phyloP scores from a whole-genome alignment of 2,113 vertebrate species.

The Antennarius striatus region DNA sequence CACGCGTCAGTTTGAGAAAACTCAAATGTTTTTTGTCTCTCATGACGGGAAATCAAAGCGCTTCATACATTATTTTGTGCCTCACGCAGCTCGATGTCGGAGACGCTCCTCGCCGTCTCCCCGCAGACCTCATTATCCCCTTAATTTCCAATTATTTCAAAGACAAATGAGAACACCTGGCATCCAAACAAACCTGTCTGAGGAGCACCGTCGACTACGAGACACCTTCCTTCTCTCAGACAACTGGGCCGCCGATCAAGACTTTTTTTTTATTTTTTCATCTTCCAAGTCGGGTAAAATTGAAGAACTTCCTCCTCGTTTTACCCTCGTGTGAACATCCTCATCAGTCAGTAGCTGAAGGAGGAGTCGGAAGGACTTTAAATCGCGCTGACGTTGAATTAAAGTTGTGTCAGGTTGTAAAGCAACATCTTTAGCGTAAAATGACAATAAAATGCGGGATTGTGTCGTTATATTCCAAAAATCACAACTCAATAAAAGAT shows the following conservation, averaged over 20 bases:
- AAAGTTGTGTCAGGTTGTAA: too few species aligned
- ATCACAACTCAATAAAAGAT: too few species aligned
- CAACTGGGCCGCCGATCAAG: constrained; percentile 57
- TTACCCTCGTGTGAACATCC: too few species aligned
- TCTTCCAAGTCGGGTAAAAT: constrained; percentile 28
- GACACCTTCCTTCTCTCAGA: constrained; percentile 33
- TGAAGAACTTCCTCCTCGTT: constrained; percentile 14
- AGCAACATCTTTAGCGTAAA: too few species aligned
- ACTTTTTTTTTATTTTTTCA: constrained; percentile 20
- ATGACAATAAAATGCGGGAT: too few species aligned
- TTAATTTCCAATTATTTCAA: constrained; percentile 77
- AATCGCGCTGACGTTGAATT: too few species aligned
- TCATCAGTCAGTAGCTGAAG: too few species aligned
- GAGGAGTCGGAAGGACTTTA: too few species aligned
- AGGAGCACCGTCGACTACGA: constrained; percentile 42
- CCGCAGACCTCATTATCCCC: constrained; percentile 72
- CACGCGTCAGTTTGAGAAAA: constrained; percentile 8
- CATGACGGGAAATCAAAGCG: constrained; percentile 46
- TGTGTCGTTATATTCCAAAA: too few species aligned
- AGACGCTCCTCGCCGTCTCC: constrained; percentile 54
- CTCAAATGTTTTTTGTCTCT: constrained; percentile 16
- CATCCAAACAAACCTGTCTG: constrained; percentile 57
- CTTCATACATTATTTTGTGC: constrained; percentile 43
- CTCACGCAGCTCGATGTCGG: constrained; percentile 59
- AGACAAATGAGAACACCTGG: constrained; percentile 73